phyloP scores from a whole-genome alignment of 2,113 vertebrate genomes.

The Ctenomys sociabilis region DNA sequence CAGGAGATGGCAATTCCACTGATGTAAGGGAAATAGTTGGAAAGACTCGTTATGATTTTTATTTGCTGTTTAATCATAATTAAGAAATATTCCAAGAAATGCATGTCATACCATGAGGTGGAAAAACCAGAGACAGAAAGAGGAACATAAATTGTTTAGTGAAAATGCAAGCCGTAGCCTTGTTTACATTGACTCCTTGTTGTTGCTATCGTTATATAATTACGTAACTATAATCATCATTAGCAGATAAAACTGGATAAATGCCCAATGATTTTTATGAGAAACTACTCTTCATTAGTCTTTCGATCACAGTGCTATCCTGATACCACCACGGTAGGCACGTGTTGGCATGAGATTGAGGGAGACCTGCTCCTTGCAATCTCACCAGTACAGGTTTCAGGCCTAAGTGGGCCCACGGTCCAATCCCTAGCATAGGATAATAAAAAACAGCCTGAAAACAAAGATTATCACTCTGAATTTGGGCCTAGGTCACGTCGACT shows the following conservation, averaged over 20 bases:
- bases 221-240: not conserved
- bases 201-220: not conserved
- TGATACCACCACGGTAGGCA: not conserved
- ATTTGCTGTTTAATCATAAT: not conserved
- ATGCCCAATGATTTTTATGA: not conserved
- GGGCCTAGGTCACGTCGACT: no score
- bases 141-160: not conserved
- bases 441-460: not conserved
- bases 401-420: no score
- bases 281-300: not conserved
- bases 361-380: not conserved
- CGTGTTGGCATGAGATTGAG: not conserved
- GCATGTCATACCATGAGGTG: not conserved
- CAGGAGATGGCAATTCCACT: not conserved
- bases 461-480: no score
- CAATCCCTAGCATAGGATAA: not conserved
- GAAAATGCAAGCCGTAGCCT: not conserved
- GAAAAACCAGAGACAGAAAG: not conserved
- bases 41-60: not conserved
- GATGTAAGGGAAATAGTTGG: not conserved
- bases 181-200: not conserved
- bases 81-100: conserved; percentile 1
- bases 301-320: not conserved
- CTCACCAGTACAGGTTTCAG: not conserved
- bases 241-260: not conserved